phyloP scores from a whole-genome alignment of 2,797 vertebrate species.

The Pangasius larnaudii region DNA sequence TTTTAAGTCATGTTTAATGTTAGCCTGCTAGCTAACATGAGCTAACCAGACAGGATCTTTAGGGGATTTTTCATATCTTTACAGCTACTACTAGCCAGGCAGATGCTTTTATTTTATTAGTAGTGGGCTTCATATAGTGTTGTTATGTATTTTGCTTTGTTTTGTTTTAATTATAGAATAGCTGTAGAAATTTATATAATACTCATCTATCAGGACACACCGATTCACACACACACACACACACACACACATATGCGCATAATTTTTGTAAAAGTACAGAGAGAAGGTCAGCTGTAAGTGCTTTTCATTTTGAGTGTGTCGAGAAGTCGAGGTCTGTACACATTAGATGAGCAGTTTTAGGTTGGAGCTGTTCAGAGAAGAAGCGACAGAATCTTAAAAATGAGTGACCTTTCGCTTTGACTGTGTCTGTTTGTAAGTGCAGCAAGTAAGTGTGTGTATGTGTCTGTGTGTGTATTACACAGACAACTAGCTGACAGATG shows the following conservation, averaged over 20 bases:
- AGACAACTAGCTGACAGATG: background rate
- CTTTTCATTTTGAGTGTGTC: slow-evolving; percentile 30
- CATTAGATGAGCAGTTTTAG: slow-evolving; percentile 27
- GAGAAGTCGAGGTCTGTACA: slow-evolving; percentile 3
- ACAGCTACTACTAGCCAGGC: background rate
- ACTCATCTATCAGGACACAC: background rate
- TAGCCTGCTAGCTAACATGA: background rate
- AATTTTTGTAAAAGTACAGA: background rate
- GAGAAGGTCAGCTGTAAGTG: slow-evolving; percentile 10
- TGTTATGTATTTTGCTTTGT: background rate
- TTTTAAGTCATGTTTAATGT: background rate
- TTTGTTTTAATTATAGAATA: background rate
- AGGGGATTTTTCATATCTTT: background rate
- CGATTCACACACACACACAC: background rate
- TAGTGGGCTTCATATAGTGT: background rate
- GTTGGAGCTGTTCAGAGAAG: slow-evolving; percentile 28
- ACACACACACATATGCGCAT: background rate
- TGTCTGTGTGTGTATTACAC: background rate
- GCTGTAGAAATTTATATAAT: background rate
- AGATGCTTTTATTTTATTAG: background rate
- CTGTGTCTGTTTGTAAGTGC: slow-evolving; percentile 10
- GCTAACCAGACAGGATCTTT: background rate
- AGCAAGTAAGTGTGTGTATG: background rate
- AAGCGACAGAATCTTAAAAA: slow-evolving; percentile 38
- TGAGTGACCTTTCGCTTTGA: slow-evolving; percentile 41